Percentiles rank a stretch among this genome's conserved stretches.
phyloP scores from a whole-genome alignment of 2,888 invertebrate species.

The Byasa hedistus region DNA sequence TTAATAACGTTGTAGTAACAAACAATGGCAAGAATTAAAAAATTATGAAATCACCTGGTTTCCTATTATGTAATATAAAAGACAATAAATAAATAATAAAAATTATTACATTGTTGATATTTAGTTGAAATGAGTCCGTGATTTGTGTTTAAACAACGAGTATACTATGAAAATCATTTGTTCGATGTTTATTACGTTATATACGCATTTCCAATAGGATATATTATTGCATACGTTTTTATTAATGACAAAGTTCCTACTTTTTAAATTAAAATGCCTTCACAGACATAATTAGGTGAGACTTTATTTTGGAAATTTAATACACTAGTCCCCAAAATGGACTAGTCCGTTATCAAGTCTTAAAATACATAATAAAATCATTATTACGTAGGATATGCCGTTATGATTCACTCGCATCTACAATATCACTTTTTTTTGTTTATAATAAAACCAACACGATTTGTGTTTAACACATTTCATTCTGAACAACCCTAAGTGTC shows the following conservation, averaged over 20 bases:
- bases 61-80: conserved; percentile 29
- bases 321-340: too few species aligned
- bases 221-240: conserved; percentile 8
- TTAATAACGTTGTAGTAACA: conserved; percentile 30
- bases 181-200: conserved; percentile 24
- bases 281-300: too few species aligned
- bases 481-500: conserved; percentile 66
- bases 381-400: conserved; percentile 59
- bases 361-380: conserved; percentile 37
- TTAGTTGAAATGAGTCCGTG: conserved; percentile 28
- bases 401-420: conserved; percentile 49
- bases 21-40: conserved; percentile 59
- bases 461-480: conserved; percentile 74
- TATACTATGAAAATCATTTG: conserved; percentile 23
- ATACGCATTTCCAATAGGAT: too few species aligned
- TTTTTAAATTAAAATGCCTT: conserved; percentile 1
- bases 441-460: conserved; percentile 63
- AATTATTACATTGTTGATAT: conserved; percentile 5
- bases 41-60: conserved; percentile 5
- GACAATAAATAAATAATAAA: conserved; percentile 30
- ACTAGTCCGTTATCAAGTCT: conserved; percentile 9
- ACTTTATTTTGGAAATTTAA: too few species aligned
- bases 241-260: conserved; percentile 9
- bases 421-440: conserved; percentile 52
- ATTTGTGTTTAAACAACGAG: conserved; percentile 35